phyloP scores from a whole-genome alignment of 2,888 invertebrate genomes.

The Nomada lathburiana region DNA sequence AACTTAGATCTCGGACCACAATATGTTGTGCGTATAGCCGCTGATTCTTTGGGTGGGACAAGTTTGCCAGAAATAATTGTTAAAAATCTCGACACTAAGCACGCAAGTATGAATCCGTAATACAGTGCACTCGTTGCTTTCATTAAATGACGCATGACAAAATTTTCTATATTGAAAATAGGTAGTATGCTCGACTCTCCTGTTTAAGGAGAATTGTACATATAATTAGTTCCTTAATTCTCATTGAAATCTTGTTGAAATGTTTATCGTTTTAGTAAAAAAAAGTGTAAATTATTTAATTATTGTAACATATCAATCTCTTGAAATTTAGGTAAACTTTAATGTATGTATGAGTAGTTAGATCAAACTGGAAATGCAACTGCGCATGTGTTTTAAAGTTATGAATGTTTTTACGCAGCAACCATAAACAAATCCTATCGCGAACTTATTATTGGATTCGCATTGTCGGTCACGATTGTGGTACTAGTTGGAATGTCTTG shows the following conservation, averaged over 20 bases:
- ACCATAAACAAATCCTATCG: constrained; percentile 21
- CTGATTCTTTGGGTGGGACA: constrained; percentile 73
- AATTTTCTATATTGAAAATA: too few relatives aligned
- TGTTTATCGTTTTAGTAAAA: too few relatives aligned
- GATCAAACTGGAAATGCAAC: not conserved
- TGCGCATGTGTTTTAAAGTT: not conserved
- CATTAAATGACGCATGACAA: too few relatives aligned
- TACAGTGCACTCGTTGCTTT: too few relatives aligned
- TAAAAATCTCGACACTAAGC: constrained; percentile 2
- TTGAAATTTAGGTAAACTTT: not conserved
- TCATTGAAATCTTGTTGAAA: too few relatives aligned
- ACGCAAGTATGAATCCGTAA: constrained; percentile 37
- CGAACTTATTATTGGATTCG: constrained; percentile 54
- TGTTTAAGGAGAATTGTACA: too few relatives aligned
- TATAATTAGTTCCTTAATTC: too few relatives aligned
- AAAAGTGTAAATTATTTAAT: not conserved
- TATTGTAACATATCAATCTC: not conserved
- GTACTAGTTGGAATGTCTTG: constrained; percentile 45
- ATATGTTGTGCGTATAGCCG: constrained; percentile 69
- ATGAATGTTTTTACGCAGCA: constrained; percentile 1
- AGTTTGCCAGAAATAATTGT: constrained; percentile 60
- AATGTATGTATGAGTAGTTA: not conserved
- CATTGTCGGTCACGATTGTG: constrained; percentile 36
- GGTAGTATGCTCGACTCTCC: too few relatives aligned
- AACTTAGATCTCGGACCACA: constrained; percentile 53